Percentiles rank a stretch among this genome's conserved stretches.
These are phyloP conservation scores for Popillia japonica DNA, from an alignment of 1,140 invertebrate genomes.

Conservation along the genomic window DNA sequence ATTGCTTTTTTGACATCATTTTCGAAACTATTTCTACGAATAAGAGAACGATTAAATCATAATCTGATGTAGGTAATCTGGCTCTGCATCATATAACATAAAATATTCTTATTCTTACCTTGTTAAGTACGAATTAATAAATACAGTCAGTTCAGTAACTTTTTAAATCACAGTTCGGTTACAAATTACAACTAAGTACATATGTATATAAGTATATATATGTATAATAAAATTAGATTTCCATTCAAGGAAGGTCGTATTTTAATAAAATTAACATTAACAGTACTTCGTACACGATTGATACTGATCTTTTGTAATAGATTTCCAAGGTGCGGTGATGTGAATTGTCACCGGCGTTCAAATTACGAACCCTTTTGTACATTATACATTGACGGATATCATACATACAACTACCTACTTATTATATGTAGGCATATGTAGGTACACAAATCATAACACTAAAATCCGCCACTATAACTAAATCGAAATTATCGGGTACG, in stretches of 20 bases:
- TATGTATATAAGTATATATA: constrained; percentile 11
- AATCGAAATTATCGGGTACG: no score
- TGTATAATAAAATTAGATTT: constrained; percentile 10
- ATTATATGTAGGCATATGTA: no score
- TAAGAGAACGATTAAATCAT: neutral
- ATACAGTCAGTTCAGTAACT: constrained; percentile 18
- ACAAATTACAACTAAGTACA: constrained; percentile 19
- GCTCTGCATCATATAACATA: neutral
- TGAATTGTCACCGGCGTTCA: constrained; percentile 17
- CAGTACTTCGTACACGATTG: constrained; percentile 41
- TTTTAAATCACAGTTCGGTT: constrained; percentile 25
- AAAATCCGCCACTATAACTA: no score
- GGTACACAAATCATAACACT: no score
- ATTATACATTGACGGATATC: neutral
- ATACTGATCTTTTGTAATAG: constrained; percentile 36
- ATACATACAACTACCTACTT: neutral
- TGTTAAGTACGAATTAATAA: neutral
- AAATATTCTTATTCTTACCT: constrained; percentile 27
- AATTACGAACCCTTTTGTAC: constrained; percentile 13
- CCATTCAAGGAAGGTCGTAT: constrained; percentile 42
- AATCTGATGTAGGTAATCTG: no score
- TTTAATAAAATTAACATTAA: constrained; percentile 46
- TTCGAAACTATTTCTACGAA: constrained; percentile 49
- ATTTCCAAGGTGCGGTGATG: constrained; percentile 32
- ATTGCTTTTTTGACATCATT: constrained; percentile 83